Base-by-base conservation (phyloP, 2,888 invertebrate genomes). In the Rhingia rostrata region DNA sequence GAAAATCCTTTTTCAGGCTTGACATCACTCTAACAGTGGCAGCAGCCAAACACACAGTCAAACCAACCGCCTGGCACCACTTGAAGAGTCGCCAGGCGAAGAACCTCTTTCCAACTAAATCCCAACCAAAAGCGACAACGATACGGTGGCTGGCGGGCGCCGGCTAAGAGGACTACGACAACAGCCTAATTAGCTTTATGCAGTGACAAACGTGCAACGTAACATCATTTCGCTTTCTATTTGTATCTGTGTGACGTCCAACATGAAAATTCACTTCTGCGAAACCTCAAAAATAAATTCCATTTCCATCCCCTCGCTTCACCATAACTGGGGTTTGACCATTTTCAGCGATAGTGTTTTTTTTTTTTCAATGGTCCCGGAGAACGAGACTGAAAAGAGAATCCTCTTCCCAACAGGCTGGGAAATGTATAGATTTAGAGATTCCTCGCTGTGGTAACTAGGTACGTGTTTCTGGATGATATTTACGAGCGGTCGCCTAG, bases 151-250 rank as follows among this genome's bases (percentile, higher is more conserved):
- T 30, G 32, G n/a, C 10, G 5, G n/a, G 10, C 10, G 12, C 10
- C 7, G 6, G 30, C n/a, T 9, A 2, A 30, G 47, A 10, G 7
- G 12, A 32, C 32, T 43, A 66, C 61, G 66, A 51, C 66, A 67
- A 54, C 41, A 67, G 82, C 56, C 82, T 78, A 83, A 83, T 78
- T 83, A 78, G 72, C 78, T 78, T 67, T 78, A 56, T 83, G 22
- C 56, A 67, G 66, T 77, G 78, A 83, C 73, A 83, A 78, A 72
- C 77, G 77, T 72, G 82, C 82, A 82, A 64, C 69, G 39, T 64
- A 51, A 75, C 77, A 74, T 47, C 72, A 80, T 64, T n/a, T 47
- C 39, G 12, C 10, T 33, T 10, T 30, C 9, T 60, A 58, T 45
- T 47, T 45, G 10, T 9, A 33, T 54, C 51, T 49, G 56, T 78